Evolutionary conservation across 2,113 vertebrate genomes (phyloP), one percentile per base, ranked within the genome.

Genomic region (Sakesphorus luctuosus): DNA sequence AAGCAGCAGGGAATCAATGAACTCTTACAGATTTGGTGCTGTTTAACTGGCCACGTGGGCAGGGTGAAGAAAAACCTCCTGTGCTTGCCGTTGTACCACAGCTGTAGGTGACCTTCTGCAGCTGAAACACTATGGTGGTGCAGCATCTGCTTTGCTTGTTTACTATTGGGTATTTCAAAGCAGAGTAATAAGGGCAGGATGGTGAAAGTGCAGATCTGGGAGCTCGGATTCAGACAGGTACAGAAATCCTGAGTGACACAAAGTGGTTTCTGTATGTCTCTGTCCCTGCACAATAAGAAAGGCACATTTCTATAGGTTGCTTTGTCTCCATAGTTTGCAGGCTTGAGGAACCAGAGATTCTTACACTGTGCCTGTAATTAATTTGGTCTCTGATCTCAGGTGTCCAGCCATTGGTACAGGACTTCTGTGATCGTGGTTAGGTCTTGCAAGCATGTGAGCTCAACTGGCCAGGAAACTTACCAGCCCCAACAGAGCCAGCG

Each of bases 51-150:
- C 79, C 67, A 44, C 3, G 9, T 66, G 82, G 69, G 68, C 19
- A 43, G 44, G 56, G 58, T 1, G 2, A 82, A 94, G 87, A 33
- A 79, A 87, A 74, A 13, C 75, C 66, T 84, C 62, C 77, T 0
- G 1, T 79, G 74, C 77, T 84, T 77, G 35, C 28, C 66, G 58
- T 81, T 79, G 89, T 73, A 43, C 21, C 44, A 10, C 82, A 84
- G 84, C 87, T 66, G 75, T 75, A 83, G 95, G 95, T 87, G 78
- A 56, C 35, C 77, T 61, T 47, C 84, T 80, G 63, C 49, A 23
- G 35, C 72, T 73, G 68, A 84, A 69, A 65, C 20, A 14, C 44
- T 0, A 0, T 43, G 72, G 10, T 69, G 78, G 75, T 83, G 71
- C 50, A 53, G 76, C 3, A 2, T 40, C 75, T 78, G 61, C 28